Percentiles rank a stretch among this genome's conserved stretches.
phyloP scores from a whole-genome alignment of 2,113 vertebrate genomes.

The Anguilla japonica region DNA sequence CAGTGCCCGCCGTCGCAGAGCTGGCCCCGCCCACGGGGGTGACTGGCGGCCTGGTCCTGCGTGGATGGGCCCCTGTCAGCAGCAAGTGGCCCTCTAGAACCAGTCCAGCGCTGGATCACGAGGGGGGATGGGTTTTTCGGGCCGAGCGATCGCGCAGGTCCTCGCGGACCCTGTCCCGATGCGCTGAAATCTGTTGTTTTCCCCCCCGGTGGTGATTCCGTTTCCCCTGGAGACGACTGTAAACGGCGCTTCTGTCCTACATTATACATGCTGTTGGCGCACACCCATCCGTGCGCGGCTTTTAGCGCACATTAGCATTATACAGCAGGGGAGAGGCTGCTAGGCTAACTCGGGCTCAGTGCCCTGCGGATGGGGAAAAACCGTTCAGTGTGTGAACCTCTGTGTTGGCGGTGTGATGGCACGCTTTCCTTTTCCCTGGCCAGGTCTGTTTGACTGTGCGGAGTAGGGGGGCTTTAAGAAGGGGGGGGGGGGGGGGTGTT shows the following conservation, averaged over 20 bases:
- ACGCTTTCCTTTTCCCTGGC: too few species aligned
- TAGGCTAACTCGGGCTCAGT: background rate
- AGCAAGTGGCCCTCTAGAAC: background rate
- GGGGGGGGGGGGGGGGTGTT: background rate
- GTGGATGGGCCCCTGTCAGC: background rate
- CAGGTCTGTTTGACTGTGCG: too few species aligned
- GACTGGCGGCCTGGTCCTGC: background rate
- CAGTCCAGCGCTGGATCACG: background rate
- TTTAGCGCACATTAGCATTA: background rate
- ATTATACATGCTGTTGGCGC: background rate
- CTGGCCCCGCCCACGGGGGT: too few species aligned
- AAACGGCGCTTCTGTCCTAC: background rate
- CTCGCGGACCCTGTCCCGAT: background rate
- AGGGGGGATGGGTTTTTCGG: background rate
- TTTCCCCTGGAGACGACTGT: background rate
- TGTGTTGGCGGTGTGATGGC: too few species aligned
- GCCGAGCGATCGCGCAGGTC: background rate
- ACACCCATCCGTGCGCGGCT: background rate
- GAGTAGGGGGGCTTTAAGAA: too few species aligned
- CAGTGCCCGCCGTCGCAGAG: too few species aligned
- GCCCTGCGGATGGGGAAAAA: too few species aligned
- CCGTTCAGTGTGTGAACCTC: too few species aligned
- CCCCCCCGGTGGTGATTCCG: background rate
- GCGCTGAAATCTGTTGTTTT: background rate
- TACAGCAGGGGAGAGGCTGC: background rate